Evolutionary conservation across 2,797 vertebrate species (phyloP), one percentile per base, ranked within the genome.

Genomic region (Lindbergichthys nudifrons): DNA sequence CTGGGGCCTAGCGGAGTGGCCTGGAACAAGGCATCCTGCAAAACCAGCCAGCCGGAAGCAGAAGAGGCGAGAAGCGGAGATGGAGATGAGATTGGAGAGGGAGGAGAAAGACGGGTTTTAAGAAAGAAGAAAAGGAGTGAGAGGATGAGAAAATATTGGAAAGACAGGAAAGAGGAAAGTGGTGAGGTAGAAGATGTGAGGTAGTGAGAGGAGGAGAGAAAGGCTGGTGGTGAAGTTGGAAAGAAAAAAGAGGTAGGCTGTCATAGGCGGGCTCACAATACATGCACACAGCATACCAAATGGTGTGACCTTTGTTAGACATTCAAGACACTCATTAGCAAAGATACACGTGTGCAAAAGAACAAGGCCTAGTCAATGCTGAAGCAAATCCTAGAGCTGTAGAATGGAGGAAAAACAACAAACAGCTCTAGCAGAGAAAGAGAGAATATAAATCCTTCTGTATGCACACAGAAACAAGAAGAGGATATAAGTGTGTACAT

Each of bases 1-100:
- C 95, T 95, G 82, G 92, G 95, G 96, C 97, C 97, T 97, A 98
- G 95, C 96, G 95, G 88, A 94, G 93, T 83, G 90, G 94, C 94
- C 92, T 91, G 89, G 92, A 93, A 93, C 93, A 91, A 94, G 93
- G 94, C 97, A 98, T 97, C 89, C 91, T 96, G 94, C 94, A 93
- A 90, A 90, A 88, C 87, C 92, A 85, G 91, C 89, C 78, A 36
- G 69, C 85, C 84, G 54, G 85, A 87, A 75, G 72, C 52, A 82
- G 72, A 75, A 51, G 70, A 80, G 74, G 68, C 8, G 64, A 70
- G 53, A 79, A 54, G 76, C 18, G 74, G 61, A 60, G 73, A 80
- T 73, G 70, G 50, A 69, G n/a, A 83, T 1, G 47, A 47, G 26
- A 43, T 66, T 56, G 54, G 46, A 68, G 58, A 72, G 39, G 45